These are phyloP conservation scores for Phortica magna DNA, from an alignment of 2,888 invertebrate genomes.

Conservation along the genomic window DNA sequence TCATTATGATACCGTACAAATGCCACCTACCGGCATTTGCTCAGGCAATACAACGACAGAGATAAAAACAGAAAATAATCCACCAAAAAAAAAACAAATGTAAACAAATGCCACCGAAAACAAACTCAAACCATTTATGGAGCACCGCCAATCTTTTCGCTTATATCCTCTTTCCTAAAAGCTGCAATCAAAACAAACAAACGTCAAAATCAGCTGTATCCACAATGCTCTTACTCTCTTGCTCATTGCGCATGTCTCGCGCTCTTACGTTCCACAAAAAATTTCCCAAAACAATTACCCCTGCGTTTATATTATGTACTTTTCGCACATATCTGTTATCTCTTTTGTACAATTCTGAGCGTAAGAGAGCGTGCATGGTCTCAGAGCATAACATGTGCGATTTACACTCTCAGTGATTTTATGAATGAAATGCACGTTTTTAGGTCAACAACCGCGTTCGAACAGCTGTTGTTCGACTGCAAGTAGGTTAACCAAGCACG, in stretches of 20 bases:
- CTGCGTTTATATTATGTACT: slow-evolving; percentile 48
- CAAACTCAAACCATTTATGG: slow-evolving; percentile 26
- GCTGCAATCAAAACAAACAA: slow-evolving; percentile 14
- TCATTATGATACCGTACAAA: neutral
- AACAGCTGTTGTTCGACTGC: slow-evolving; percentile 52
- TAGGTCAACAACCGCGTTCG: slow-evolving; percentile 60
- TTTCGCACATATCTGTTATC: slow-evolving; percentile 49
- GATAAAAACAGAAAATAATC: too few relatives aligned
- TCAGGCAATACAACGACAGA: neutral
- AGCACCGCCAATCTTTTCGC: slow-evolving; percentile 38
- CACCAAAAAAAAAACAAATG: neutral
- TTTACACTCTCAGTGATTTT: slow-evolving; percentile 55
- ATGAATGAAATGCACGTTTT: slow-evolving; percentile 65
- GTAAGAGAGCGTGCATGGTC: neutral
- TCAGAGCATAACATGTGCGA: slow-evolving; percentile 25
- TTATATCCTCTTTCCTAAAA: neutral
- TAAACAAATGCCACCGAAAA: slow-evolving; percentile 36
- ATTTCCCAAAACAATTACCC: slow-evolving; percentile 75
- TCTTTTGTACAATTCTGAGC: neutral
- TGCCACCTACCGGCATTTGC: neutral
- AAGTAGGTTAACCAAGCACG: slow-evolving; percentile 76
- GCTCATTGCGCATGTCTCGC: slow-evolving; percentile 55
- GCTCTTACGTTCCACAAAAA: slow-evolving; percentile 47
- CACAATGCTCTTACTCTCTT: slow-evolving; percentile 34
- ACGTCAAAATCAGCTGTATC: slow-evolving; percentile 49